Evolutionary conservation across 30 jellyfish, hydroid and myxozoan genomes (phyloP).

Genomic region (Aurelia aurita): DNA sequence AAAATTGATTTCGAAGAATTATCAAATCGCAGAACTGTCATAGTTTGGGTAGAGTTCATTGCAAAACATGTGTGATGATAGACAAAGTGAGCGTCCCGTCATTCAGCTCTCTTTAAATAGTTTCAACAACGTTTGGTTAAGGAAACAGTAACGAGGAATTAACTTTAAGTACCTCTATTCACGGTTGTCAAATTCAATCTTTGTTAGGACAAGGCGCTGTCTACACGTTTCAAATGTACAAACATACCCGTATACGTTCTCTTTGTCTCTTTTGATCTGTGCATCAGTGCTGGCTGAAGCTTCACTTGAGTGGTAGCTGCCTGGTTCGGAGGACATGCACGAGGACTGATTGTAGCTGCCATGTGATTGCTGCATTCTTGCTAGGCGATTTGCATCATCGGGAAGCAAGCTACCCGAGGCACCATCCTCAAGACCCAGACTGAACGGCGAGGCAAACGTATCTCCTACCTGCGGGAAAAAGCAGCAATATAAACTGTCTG

Average conservation of each 20-base stretch:
- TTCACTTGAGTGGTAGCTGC: constrained; percentile 54
- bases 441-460: constrained; percentile 57
- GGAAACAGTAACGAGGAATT: constrained; percentile 62
- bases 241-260: constrained; percentile 84
- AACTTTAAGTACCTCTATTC: constrained; percentile 70
- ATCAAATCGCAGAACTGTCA: constrained; percentile 23
- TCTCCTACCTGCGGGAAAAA: constrained; percentile 62
- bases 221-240: constrained; percentile 65
- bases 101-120: constrained; percentile 30
- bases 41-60: constrained; percentile 9
- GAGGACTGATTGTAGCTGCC: constrained; percentile 26
- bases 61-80: constrained; percentile 71
- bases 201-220: constrained; percentile 86
- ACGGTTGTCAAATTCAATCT: constrained; percentile 83
- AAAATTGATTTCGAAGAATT: constrained; percentile 33
- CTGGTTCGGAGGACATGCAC: constrained; percentile 69
- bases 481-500: neutral
- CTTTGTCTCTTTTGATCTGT: constrained; percentile 91
- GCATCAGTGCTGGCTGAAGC: constrained; percentile 69
- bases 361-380: constrained; percentile 43
- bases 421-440: constrained; percentile 70
- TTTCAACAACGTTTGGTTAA: constrained; percentile 60
- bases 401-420: constrained; percentile 44
- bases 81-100: constrained; percentile 46
- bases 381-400: constrained; percentile 64